Evolutionary conservation across 2,888 invertebrate genomes (phyloP).

Genomic region (Apamea crenata): DNA sequence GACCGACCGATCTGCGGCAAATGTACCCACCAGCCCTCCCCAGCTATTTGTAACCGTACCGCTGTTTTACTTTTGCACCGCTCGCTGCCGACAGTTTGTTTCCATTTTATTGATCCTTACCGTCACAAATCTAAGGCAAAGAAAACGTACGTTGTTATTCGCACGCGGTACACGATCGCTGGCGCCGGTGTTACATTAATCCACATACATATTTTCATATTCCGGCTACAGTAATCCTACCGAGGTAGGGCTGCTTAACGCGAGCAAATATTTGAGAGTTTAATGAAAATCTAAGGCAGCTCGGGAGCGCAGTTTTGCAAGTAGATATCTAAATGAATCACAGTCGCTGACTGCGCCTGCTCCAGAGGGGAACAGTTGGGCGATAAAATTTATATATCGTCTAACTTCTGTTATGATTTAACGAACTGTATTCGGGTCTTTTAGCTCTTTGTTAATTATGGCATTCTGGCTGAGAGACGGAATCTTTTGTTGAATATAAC

Average conservation of each 20-base stretch:
- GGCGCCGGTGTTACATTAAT: constrained; percentile 78
- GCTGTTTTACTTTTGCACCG: constrained; percentile 78
- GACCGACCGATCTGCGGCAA: constrained; percentile 74
- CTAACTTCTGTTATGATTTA: constrained; percentile 87
- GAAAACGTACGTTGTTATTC: constrained; percentile 78
- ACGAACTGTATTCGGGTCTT: constrained; percentile 83
- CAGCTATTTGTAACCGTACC: constrained; percentile 74
- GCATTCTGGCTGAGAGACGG: constrained; percentile 74
- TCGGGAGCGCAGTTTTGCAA: constrained; percentile 80
- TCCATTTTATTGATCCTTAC: constrained; percentile 78
- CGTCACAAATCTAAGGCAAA: constrained; percentile 79
- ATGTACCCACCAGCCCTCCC: constrained; percentile 65
- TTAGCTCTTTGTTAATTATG: constrained; percentile 81
- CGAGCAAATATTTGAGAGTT: constrained; percentile 86
- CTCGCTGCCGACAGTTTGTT: constrained; percentile 76
- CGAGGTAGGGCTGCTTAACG: constrained; percentile 78
- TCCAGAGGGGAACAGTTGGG: constrained; percentile 78
- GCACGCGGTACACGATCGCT: constrained; percentile 77
- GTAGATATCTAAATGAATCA: constrained; percentile 86
- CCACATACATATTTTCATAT: constrained; percentile 84
- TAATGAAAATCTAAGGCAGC: constrained; percentile 87
- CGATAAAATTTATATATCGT: constrained; percentile 87
- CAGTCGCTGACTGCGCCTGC: constrained; percentile 77
- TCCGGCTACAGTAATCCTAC: constrained; percentile 79
- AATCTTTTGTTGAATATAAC: constrained; percentile 64